phyloP scores from a whole-genome alignment of 2,797 vertebrate genomes.

The Lophura swinhoii region DNA sequence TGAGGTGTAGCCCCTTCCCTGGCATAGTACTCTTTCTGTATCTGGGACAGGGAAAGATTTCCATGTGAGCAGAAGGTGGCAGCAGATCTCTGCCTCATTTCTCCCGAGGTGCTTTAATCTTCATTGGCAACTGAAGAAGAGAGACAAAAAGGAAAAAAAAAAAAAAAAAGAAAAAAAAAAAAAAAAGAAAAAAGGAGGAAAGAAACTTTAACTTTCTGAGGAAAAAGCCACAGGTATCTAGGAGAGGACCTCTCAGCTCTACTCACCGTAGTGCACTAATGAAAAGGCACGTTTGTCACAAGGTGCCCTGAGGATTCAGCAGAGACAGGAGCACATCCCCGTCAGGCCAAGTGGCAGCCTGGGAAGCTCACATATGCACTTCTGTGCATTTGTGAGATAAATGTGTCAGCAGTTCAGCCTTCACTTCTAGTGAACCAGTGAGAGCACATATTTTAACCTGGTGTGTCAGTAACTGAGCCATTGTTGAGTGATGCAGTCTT shows the following conservation, averaged over 20 bases:
- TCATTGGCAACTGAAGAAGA: not conserved
- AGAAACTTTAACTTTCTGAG: not conserved
- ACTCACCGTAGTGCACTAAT: not conserved
- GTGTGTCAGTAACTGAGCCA: not conserved
- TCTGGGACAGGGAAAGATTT: not conserved
- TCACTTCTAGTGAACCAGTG: not conserved
- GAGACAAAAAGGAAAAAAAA: not conserved
- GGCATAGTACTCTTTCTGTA: fast-evolving
- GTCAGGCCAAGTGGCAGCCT: not conserved
- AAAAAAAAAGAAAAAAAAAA: no score
- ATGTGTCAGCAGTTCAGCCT: not conserved
- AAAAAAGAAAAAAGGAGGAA: not conserved
- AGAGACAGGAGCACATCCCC: not conserved
- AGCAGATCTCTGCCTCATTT: conserved; percentile 50
- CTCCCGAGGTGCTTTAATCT: not conserved
- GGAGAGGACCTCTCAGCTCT: not conserved
- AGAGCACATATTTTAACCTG: not conserved
- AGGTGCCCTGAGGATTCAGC: not conserved
- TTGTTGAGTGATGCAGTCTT: not conserved
- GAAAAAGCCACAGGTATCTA: not conserved
- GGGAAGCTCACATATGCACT: not conserved
- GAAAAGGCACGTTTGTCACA: not conserved
- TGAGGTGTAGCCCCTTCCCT: not conserved
- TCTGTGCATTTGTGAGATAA: not conserved
- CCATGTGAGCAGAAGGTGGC: conserved; percentile 63